phyloP scores from a whole-genome alignment of 1,140 invertebrate species.

The Pseudomyrmex concolor region DNA sequence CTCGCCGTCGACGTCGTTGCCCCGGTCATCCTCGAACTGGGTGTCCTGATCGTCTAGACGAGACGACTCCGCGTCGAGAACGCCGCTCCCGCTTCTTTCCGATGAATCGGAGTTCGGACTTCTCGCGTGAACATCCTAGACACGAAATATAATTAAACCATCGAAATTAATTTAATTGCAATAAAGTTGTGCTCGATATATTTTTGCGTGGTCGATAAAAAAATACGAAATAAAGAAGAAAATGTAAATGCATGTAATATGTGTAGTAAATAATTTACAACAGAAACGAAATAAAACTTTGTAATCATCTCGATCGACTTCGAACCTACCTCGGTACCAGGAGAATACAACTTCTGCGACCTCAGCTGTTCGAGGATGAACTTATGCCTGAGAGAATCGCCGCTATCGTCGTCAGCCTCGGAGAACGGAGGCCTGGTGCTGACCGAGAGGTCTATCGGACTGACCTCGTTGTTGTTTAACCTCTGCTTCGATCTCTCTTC shows the following conservation, averaged over 20 bases:
- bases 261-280: too few relatives aligned
- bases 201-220: background rate
- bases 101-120: conserved; percentile 84
- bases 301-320: background rate
- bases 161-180: background rate
- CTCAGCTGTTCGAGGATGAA: conserved; percentile 83
- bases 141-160: background rate
- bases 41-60: conserved; percentile 79
- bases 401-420: conserved; percentile 81
- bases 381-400: conserved; percentile 82
- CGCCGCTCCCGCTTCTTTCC: conserved; percentile 81
- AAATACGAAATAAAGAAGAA: too few relatives aligned
- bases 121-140: conserved; percentile 70
- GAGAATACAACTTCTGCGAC: conserved; percentile 82
- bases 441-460: conserved; percentile 83
- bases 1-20: conserved; percentile 71
- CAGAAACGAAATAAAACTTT: background rate
- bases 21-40: conserved; percentile 79
- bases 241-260: too few relatives aligned
- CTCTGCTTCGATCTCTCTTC: conserved; percentile 81
- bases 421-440: conserved; percentile 82
- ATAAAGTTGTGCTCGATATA: background rate
- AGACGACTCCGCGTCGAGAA: conserved; percentile 75
- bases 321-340: conserved; percentile 79
- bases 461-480: conserved; percentile 83